Evolutionary conservation across 1,140 invertebrate genomes (phyloP), one percentile per base, ranked within the genome.

Genomic region (Wiebesia pumilae): DNA sequence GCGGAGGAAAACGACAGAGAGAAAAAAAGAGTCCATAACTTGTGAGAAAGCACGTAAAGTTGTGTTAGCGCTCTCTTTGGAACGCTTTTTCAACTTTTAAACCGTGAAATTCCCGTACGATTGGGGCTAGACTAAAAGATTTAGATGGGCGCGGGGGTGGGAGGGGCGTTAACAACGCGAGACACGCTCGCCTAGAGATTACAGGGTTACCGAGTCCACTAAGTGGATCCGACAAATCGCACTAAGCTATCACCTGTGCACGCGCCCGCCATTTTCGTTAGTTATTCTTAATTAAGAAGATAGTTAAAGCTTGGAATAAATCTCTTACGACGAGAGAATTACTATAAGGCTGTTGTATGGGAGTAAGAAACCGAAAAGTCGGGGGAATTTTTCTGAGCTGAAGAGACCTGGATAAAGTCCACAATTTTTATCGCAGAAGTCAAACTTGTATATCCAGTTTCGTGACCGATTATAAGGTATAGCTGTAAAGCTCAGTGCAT

Each of bases 231-330:
- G 71, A 82, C 87, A 87, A 87, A 83, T 82, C 86, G 89, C 90
- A 1, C 75, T 79, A 35, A 67, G 75, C 58, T 62, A n/a, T 33
- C 71, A 27, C 35, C 73, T 40, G 91, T 81, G 86, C 87, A 83
- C 89, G 90, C 90, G 90, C 91, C 91, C 90, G 89, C 81, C 89
- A 84, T 90, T 87, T 90, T 90, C 89, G 79, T 85, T 88, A 84
- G 86, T 90, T 91, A 89, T 89, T 87, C 83, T 88, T 91, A 91
- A 92, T 92, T 92, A 91, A 88, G 79, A 86, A 88, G 90, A 90
- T 90, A 89, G 89, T 87, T 85, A 84, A 67, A 88, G 88, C 87
- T 58, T 24, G 33, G 43, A 79, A 43, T 24, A 30, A 79, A 79
- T 79, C 77, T 54, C n/a, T 35, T 16, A 3, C 30, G 30, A 51